phyloP scores from a whole-genome alignment of 2,797 vertebrate genomes.

The Poeciliopsis paucimaculata region DNA sequence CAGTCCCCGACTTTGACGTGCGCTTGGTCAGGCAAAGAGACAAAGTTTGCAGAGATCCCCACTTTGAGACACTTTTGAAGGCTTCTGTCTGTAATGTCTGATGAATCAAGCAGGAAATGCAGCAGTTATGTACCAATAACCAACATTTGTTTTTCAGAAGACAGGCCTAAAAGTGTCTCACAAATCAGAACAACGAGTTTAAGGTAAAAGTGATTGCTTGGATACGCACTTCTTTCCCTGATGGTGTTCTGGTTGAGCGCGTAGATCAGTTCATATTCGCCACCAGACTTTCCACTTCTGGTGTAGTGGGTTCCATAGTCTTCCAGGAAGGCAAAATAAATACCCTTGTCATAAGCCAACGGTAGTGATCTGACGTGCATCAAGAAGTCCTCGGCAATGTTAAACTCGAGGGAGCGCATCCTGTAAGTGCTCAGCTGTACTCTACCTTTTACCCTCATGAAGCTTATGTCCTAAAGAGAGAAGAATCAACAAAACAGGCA shows the following conservation, averaged over 20 bases:
- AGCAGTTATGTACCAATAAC: background rate
- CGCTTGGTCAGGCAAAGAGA: rapidly evolving
- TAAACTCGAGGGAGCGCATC: constrained; percentile 78
- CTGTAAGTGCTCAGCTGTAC: constrained; percentile 87
- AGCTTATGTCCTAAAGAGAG: constrained; percentile 80
- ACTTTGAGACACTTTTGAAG: constrained; percentile 68
- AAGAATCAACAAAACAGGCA: background rate
- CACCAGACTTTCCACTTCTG: constrained; percentile 84
- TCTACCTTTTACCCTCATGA: constrained; percentile 83
- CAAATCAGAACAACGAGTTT: background rate
- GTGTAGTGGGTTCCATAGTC: constrained; percentile 93
- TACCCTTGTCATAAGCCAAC: constrained; percentile 85
- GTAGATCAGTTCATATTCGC: constrained; percentile 89
- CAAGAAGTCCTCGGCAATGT: constrained; percentile 80
- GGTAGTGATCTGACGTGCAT: constrained; percentile 82
- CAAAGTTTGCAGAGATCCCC: constrained; percentile 31
- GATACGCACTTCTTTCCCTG: constrained; percentile 58
- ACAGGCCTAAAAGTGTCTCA: background rate
- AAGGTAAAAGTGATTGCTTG: too few relatives aligned
- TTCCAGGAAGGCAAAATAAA: constrained; percentile 92
- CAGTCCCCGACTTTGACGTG: background rate
- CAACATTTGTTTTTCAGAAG: background rate
- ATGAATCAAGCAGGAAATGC: constrained; percentile 11
- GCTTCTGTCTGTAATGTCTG: constrained; percentile 65
- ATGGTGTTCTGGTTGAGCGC: constrained; percentile 83